Base-by-base conservation (phyloP, 2,888 invertebrate species). In the Acleris literana region DNA sequence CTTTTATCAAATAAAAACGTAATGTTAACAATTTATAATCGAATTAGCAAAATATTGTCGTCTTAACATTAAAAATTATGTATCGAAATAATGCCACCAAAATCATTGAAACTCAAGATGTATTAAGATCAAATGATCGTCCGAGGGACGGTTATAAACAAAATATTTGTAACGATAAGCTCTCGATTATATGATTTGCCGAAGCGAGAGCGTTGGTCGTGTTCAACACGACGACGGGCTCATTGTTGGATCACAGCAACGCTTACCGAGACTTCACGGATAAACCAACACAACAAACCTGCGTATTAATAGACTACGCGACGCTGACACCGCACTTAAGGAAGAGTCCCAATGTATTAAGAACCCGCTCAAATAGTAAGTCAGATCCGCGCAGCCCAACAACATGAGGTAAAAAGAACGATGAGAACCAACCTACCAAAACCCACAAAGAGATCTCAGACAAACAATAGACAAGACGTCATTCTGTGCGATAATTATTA, bases 11-110 rank as follows among this genome's bases (percentile, higher is more conserved):
- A 77, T 71, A 73, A 75, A 77, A 75, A 72, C 78, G 74, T 76
- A 74, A 76, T 71, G 72, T 78, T 75, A 80, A 80, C 79, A 81
- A 77, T 78, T 76, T 71, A 75, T 69, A 75, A 76, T 73, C 71
- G 74, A 77, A 76, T 71, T 73, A 78, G 72, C 65, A 71, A 77
- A 76, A 75, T 70, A 71, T 73, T 71, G 73, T 62, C 65, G 71
- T 71, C 77, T 74, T 77, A 79, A 77, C 71, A 73, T 76, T 73
- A 72, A 68, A 59, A 72, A 75, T n/a, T 64, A 71, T 69, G 69
- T 77, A 77, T 71, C 68, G 71, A 71, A 77, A 75, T 65, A 74
- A 73, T 71, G 71, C 72, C 72, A 70, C 60, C 44, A 61, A 62
- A n/a, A 57, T 64, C 16, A 56, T 61, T 65, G 53, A 68, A 60